Evolutionary conservation across 1,140 invertebrate genomes (phyloP), one percentile per base, ranked within the genome.

Genomic region (Wasmannia auropunctata): DNA sequence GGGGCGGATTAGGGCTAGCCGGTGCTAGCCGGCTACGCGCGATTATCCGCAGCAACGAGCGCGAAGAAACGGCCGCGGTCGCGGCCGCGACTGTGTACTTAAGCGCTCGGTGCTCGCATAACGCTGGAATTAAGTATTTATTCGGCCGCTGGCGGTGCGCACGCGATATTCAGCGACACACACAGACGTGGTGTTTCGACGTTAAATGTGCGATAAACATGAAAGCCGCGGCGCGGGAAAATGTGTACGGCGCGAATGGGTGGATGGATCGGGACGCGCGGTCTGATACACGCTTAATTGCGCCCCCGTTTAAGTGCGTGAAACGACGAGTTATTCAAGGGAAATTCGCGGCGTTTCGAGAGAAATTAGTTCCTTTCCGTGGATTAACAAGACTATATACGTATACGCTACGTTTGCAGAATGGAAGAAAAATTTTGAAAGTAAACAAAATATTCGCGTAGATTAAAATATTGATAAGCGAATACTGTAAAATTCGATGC

Each of bases 11-110:
- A 74, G 79, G 67, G 51, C 37, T 74, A 46, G 87, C 79, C 51
- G 79, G 86, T 80, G 63, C 74, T 67, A 83, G 87, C 79, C 16
- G 75, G n/a, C n/a, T 56, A 76, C 77, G 85, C 80, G 85, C 86
- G 87, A 88, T 90, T 89, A 88, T 86, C 85, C 86, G 79, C 69
- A 65, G 77, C 86, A 88, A 88, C 87, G 88, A 83, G 83, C 60
- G 87, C 46, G 79, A 88, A 77, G 80, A 87, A 86, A 87, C 79
- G 85, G 51, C 80, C 84, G 85, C 79, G 83, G 22, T 16, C 60
- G 62, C 75, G 79, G 54, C 80, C 86, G 86, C 88, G 75, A 37
- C 85, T 84, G 85, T 85, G 87, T 74, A 84, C 43, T 90, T 77
- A 75, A 40, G 72, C 67, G 49, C 74, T 83, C 76, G 63, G 75